phyloP scores from a whole-genome alignment of 92 coral and sea anemone genomes.

The Phenganax marumi region DNA sequence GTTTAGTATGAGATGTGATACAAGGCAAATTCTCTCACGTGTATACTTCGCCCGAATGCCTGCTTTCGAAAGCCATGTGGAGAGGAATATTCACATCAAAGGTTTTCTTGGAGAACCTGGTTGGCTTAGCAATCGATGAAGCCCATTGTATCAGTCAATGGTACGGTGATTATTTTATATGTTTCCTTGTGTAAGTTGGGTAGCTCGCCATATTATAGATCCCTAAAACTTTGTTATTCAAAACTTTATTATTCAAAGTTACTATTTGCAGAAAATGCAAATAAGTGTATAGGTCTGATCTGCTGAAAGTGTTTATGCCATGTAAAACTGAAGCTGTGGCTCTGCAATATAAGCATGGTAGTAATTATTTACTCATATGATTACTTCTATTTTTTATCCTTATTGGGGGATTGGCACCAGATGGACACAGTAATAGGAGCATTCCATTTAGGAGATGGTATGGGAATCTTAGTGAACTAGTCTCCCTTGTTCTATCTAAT shows the following conservation, averaged over 20 bases:
- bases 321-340: neutral
- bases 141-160: slow-evolving; percentile 43
- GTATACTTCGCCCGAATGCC: neutral
- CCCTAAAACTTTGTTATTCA: neutral
- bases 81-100: slow-evolving; percentile 17
- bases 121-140: slow-evolving; percentile 28
- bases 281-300: too few species aligned
- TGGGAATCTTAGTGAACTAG: slow-evolving; percentile 30
- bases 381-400: neutral
- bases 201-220: neutral
- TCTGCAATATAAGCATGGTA: neutral
- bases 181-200: neutral
- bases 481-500: slow-evolving; percentile 32
- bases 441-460: slow-evolving; percentile 40
- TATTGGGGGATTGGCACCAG: slow-evolving; percentile 21
- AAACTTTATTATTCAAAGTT: neutral
- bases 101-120: slow-evolving; percentile 10
- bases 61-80: neutral
- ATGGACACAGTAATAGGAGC: slow-evolving; percentile 29
- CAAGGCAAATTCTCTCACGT: neutral
- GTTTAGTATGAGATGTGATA: slow-evolving; percentile 26
- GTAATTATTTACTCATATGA: neutral
- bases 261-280: too few species aligned
- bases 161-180: neutral
- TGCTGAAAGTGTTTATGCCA: too few species aligned